These are phyloP conservation scores for Neotoma lepida DNA, from an alignment of 2,113 vertebrate genomes.

Conservation along the genomic window DNA sequence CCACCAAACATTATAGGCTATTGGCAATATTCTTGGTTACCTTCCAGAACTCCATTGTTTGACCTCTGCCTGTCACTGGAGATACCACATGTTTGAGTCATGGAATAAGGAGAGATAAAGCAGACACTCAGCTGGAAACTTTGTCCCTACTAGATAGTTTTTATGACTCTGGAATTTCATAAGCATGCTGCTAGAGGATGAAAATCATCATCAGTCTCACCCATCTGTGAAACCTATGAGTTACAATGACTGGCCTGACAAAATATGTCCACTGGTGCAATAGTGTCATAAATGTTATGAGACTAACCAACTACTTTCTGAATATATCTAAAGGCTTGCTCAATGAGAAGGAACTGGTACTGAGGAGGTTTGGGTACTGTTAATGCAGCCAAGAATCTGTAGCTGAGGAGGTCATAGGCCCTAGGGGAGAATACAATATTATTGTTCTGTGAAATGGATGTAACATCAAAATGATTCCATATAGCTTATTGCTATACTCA, in stretches of 20 bases:
- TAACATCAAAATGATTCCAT: background rate
- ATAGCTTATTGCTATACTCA: background rate
- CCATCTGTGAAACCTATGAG: background rate
- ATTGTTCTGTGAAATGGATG: background rate
- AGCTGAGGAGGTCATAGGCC: background rate
- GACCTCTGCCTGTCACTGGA: background rate
- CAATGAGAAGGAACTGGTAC: background rate
- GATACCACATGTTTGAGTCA: background rate
- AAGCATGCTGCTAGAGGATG: background rate
- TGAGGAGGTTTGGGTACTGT: background rate
- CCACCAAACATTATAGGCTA: background rate
- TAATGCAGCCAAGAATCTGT: background rate
- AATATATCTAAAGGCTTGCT: background rate
- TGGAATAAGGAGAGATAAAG: background rate
- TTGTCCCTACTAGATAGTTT: background rate
- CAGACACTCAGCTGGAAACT: background rate
- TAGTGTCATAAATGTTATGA: background rate
- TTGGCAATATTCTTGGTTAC: background rate
- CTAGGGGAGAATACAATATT: background rate
- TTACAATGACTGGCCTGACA: background rate
- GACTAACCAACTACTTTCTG: background rate
- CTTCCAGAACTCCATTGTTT: background rate
- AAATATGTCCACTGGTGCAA: background rate
- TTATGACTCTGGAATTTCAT: background rate
- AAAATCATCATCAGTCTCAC: background rate